Evolutionary conservation across 2,797 vertebrate species (phyloP).

Genomic region (Gallirallus australis): DNA sequence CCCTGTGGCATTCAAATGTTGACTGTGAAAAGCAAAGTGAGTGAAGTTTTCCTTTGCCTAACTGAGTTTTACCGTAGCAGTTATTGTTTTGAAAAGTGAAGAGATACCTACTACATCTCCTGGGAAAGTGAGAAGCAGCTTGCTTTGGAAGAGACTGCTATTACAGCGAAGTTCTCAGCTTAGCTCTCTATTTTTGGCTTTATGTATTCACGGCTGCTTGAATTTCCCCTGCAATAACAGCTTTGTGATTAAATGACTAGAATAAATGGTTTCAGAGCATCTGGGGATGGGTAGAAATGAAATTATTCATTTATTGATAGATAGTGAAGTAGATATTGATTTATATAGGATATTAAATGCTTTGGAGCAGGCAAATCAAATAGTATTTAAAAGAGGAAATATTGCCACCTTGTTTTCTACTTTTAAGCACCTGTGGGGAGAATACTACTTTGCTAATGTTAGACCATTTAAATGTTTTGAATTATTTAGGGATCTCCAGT

Average conservation of each 20-base stretch:
- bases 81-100: conserved; percentile 53
- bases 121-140: conserved; percentile 43
- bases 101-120: conserved; percentile 21
- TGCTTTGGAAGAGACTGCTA: neutral
- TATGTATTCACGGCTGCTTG: conserved; percentile 4
- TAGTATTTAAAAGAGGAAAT: conserved; percentile 9
- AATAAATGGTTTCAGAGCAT: neutral
- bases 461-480: conserved; percentile 4
- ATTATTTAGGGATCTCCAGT: conserved; percentile 31
- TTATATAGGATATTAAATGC: conserved; percentile 13
- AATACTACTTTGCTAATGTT: neutral
- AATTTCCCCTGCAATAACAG: conserved; percentile 47
- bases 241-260: conserved; percentile 36
- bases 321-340: conserved; percentile 14
- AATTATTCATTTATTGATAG: conserved; percentile 61
- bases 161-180: neutral
- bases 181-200: conserved; percentile 25
- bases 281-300: conserved; percentile 20
- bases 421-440: neutral
- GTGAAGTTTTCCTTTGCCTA: conserved; percentile 41
- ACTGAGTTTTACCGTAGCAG: neutral
- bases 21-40: neutral
- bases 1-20: neutral
- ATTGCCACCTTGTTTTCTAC: conserved; percentile 2
- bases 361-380: neutral